A percentile compares a stretch with the other conserved stretches of the same genome.
Evolutionary conservation across 2,113 vertebrate species (phyloP).

Genomic region (Diadophis punctatus): DNA sequence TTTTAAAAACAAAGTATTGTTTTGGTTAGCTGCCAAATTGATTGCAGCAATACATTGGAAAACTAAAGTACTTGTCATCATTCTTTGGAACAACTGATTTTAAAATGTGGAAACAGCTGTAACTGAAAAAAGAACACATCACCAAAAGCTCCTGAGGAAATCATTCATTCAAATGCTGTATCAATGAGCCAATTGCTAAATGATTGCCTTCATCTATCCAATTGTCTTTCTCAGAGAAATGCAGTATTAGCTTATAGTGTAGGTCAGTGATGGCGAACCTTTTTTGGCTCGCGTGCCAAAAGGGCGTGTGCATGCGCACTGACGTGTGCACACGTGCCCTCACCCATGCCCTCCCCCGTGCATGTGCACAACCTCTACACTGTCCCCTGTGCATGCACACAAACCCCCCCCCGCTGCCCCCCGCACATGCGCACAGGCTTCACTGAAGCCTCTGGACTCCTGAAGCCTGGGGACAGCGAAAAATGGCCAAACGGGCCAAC

Average conservation of each 20-base stretch:
- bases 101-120: background rate
- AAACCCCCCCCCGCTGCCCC: too few species aligned
- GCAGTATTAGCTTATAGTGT: background rate
- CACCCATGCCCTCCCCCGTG: too few species aligned
- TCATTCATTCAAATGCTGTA: background rate
- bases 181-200: background rate
- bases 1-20: background rate
- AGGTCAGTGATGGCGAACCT: too few species aligned
- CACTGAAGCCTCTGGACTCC: too few species aligned
- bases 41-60: background rate
- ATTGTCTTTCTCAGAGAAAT: background rate
- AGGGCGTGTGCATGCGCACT: too few species aligned
- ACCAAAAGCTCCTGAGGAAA: background rate
- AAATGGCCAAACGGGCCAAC: too few species aligned
- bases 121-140: background rate
- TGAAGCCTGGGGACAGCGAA: too few species aligned
- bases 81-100: background rate
- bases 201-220: background rate
- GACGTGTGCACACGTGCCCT: too few species aligned
- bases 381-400: too few species aligned
- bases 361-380: too few species aligned
- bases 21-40: background rate
- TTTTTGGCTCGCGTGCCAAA: too few species aligned
- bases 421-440: too few species aligned
- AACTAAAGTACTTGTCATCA: background rate